phyloP scores from a whole-genome alignment of 2,888 invertebrate genomes.

The Drosophila cracens region DNA sequence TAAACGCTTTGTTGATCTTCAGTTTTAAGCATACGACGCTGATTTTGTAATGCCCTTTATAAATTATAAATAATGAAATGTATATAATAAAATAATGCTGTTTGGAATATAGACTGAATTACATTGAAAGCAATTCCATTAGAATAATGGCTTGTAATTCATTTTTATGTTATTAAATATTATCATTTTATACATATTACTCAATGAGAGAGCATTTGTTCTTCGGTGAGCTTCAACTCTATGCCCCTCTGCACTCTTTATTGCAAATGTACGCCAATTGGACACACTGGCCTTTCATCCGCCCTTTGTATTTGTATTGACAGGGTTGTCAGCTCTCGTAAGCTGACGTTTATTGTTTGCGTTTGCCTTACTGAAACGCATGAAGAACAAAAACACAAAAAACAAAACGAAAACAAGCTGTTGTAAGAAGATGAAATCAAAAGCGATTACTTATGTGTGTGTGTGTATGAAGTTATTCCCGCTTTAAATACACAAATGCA shows the following conservation, averaged over 20 bases:
- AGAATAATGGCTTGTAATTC: not conserved
- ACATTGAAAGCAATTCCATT: not conserved
- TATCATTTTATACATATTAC: not conserved
- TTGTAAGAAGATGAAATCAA: slow-evolving; percentile 70
- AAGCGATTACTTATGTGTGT: slow-evolving; percentile 53
- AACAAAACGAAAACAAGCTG: slow-evolving; percentile 28
- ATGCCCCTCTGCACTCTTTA: slow-evolving; percentile 36
- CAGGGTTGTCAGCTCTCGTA: slow-evolving; percentile 75
- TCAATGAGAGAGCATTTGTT: slow-evolving; percentile 23
- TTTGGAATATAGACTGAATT: not conserved
- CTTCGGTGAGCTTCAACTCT: slow-evolving; percentile 21
- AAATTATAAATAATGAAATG: not conserved
- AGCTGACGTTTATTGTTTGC: slow-evolving; percentile 75
- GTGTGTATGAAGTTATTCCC: slow-evolving; percentile 66
- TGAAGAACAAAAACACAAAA: slow-evolving; percentile 4
- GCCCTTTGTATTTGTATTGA: slow-evolving; percentile 64
- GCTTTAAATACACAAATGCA: slow-evolving; percentile 61
- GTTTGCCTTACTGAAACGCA: slow-evolving; percentile 26
- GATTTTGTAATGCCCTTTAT: slow-evolving; percentile 17
- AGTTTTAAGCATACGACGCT: slow-evolving; percentile 55
- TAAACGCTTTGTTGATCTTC: slow-evolving; percentile 74
- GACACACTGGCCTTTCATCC: slow-evolving; percentile 51
- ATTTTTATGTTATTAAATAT: not conserved
- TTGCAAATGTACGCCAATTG: slow-evolving; percentile 74
- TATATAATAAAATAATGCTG: not conserved